phyloP scores from a whole-genome alignment of 2,888 invertebrate species.

The Hydrotaea diabolus region DNA sequence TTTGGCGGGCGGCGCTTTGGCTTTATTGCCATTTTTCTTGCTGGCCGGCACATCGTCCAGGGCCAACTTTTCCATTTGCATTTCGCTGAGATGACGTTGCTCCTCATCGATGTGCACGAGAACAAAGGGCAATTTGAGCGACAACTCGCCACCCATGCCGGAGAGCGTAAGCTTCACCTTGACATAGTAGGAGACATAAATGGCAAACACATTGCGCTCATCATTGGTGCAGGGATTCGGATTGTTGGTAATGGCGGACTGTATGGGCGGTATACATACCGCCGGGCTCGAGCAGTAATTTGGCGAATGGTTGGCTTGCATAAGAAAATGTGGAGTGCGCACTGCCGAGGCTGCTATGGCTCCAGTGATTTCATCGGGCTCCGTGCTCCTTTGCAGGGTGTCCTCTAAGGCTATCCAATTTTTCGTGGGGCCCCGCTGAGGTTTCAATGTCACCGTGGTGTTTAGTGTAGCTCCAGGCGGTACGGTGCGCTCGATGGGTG shows the following conservation, averaged over 20 bases:
- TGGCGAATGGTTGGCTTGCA: conserved; percentile 72
- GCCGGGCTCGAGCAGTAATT: conserved; percentile 72
- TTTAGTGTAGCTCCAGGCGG: conserved; percentile 85
- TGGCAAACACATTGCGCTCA: conserved; percentile 93
- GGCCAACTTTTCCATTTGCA: conserved; percentile 58
- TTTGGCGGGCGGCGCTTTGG: conserved; percentile 23
- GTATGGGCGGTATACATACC: conserved; percentile 67
- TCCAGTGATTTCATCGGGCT: conserved; percentile 82
- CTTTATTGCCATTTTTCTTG: conserved; percentile 68
- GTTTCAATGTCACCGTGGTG: conserved; percentile 85
- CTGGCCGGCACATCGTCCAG: conserved; percentile 75
- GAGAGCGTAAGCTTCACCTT: conserved; percentile 92
- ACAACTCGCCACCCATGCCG: conserved; percentile 90
- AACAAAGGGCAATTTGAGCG: conserved; percentile 90
- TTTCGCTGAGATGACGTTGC: conserved; percentile 61
- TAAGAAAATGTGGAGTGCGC: conserved; percentile 78
- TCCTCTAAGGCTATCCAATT: conserved; percentile 96
- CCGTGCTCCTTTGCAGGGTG: conserved; percentile 87
- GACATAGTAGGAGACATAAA: conserved; percentile 94
- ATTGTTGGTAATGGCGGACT: conserved; percentile 62
- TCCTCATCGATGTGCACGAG: conserved; percentile 84
- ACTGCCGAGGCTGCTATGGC: conserved; percentile 83
- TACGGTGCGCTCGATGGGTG: conserved; percentile 79
- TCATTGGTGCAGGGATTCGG: conserved; percentile 82
- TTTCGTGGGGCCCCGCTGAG: conserved; percentile 89